Evolutionary conservation across 1,140 invertebrate genomes (phyloP).

Genomic region (Drosophila teissieri): DNA sequence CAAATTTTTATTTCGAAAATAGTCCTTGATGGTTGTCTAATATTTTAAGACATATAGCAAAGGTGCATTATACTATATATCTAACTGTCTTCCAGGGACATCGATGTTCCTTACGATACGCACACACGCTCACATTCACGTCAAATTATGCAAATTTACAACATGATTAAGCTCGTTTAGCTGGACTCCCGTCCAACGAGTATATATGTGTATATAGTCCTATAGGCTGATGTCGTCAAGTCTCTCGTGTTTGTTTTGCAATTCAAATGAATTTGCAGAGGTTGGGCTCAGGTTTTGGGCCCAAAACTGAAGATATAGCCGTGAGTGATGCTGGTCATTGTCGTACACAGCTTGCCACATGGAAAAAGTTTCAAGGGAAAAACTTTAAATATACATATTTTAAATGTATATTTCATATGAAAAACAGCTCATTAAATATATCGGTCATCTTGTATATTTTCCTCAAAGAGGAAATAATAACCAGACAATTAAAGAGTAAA

Average conservation of each 20-base stretch:
- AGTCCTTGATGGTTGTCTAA: constrained; percentile 2
- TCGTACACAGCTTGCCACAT: not conserved
- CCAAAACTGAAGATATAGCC: constrained; percentile 5
- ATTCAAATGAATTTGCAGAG: constrained; percentile 74
- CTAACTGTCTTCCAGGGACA: constrained; percentile 16
- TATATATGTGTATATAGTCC: constrained; percentile 24
- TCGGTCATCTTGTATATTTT: too few species aligned
- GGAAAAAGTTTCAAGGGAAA: not conserved
- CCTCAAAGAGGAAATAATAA: too few species aligned
- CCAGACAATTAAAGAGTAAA: too few species aligned
- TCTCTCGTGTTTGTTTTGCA: constrained; percentile 72
- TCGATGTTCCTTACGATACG: constrained; percentile 10
- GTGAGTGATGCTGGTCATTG: not conserved
- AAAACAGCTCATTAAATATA: too few species aligned
- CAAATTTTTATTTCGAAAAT: constrained; percentile 1
- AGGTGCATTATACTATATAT: constrained; percentile 22
- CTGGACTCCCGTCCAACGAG: constrained; percentile 39
- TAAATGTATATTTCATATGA: too few species aligned
- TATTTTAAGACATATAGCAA: not conserved
- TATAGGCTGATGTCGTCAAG: constrained; percentile 47
- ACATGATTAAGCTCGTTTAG: constrained; percentile 78
- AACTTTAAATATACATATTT: too few species aligned
- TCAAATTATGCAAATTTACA: constrained; percentile 82
- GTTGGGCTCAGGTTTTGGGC: constrained; percentile 5
- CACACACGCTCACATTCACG: constrained; percentile 31